Percentiles rank a stretch among this genome's conserved stretches.
These are phyloP conservation scores for Aphaenogaster ashmeadi DNA, from an alignment of 1,140 invertebrate species.

Conservation along the genomic window DNA sequence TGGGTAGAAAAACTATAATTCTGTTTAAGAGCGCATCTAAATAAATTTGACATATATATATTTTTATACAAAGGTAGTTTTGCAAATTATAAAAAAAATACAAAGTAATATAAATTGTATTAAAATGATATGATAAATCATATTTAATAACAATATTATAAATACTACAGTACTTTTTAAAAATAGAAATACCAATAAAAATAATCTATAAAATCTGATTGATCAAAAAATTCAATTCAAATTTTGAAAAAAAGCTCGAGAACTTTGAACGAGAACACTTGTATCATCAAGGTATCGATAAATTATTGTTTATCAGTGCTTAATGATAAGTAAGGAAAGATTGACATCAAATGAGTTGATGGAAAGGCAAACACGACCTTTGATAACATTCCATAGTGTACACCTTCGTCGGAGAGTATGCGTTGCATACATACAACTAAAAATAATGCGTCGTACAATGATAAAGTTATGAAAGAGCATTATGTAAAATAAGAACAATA, in stretches of 20 bases:
- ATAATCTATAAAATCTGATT: not conserved
- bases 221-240: not conserved
- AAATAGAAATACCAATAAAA: slow-evolving; percentile 47
- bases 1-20: no score
- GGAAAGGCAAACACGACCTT: not conserved
- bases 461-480: slow-evolving; percentile 66
- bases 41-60: not conserved
- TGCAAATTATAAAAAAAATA: not conserved
- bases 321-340: slow-evolving; percentile 3
- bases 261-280: not conserved
- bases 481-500: slow-evolving; percentile 46
- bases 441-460: slow-evolving; percentile 45
- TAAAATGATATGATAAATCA: not conserved
- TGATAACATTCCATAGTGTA: not conserved
- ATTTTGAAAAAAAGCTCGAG: not conserved
- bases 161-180: not conserved
- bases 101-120: slow-evolving; percentile 36
- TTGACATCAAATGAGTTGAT: not conserved
- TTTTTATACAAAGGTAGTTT: not conserved
- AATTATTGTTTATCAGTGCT: not conserved
- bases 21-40: not conserved
- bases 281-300: not conserved
- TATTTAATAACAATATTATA: not conserved
- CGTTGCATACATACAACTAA: slow-evolving; percentile 33
- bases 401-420: not conserved